These are phyloP conservation scores for Bactericera cockerelli DNA, from an alignment of 1,140 invertebrate genomes.

Conservation along the genomic window DNA sequence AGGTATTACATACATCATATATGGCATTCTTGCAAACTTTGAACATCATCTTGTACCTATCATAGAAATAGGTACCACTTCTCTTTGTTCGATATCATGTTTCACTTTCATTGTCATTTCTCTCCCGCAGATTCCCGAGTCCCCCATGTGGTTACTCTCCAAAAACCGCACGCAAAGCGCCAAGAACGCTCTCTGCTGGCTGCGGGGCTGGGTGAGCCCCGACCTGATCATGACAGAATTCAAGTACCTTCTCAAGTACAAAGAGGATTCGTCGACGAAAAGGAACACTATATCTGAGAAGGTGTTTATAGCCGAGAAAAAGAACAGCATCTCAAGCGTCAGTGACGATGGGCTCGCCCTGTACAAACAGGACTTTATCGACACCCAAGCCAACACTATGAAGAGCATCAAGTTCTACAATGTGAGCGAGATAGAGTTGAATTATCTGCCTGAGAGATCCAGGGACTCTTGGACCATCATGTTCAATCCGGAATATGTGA, in stretches of 20 bases:
- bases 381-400: background rate
- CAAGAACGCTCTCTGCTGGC: slow-evolving; percentile 31
- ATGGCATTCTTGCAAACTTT: too few species aligned
- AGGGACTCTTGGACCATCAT: background rate
- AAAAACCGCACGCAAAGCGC: slow-evolving; percentile 34
- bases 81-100: too few species aligned
- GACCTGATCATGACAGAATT: slow-evolving; percentile 33
- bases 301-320: background rate
- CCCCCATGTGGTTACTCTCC: slow-evolving; percentile 43
- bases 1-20: too few species aligned
- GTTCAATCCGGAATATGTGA: slow-evolving; percentile 20
- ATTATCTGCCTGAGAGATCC: background rate
- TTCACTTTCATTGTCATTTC: too few species aligned
- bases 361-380: background rate
- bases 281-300: background rate
- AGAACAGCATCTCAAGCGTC: background rate
- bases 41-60: too few species aligned
- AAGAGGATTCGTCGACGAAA: slow-evolving; percentile 18
- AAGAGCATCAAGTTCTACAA: background rate
- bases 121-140: slow-evolving; percentile 42
- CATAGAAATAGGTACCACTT: too few species aligned
- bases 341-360: background rate
- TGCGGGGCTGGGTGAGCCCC: slow-evolving; percentile 34
- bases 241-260: slow-evolving; percentile 26
- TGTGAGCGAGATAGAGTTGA: background rate